These are phyloP conservation scores for Conomelus anceps DNA, from an alignment of 2,888 invertebrate species.

Conservation along the genomic window DNA sequence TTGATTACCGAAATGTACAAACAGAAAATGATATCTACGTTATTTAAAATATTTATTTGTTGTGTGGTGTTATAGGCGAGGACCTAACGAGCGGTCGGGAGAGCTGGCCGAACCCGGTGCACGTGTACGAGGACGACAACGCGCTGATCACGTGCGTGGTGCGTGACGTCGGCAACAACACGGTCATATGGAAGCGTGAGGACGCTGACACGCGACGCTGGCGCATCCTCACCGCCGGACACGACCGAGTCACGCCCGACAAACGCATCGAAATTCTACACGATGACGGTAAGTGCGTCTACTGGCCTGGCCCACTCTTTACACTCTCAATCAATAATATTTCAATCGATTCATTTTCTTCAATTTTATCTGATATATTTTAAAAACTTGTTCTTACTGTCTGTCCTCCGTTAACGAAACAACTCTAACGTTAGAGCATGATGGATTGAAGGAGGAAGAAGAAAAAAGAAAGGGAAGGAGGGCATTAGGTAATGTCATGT, in stretches of 20 bases:
- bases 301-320: too few relatives aligned
- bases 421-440: too few relatives aligned
- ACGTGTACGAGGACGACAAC: constrained; percentile 64
- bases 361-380: too few relatives aligned
- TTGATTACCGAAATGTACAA: too few relatives aligned
- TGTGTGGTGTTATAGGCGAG: constrained; percentile 6
- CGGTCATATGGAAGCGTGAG: constrained; percentile 70
- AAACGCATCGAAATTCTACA: constrained; percentile 65
- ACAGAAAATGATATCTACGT: not conserved
- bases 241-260: constrained; percentile 66
- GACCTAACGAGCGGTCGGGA: constrained; percentile 25
- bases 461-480: too few relatives aligned
- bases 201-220: constrained; percentile 48
- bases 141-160: constrained; percentile 77
- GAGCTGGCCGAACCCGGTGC: constrained; percentile 44
- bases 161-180: constrained; percentile 59
- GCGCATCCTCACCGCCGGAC: constrained; percentile 65
- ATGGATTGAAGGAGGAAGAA: too few relatives aligned
- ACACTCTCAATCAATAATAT: too few relatives aligned
- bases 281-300: constrained; percentile 68
- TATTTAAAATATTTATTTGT: not conserved
- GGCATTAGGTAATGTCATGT: too few relatives aligned
- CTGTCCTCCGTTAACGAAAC: too few relatives aligned
- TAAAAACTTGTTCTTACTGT: too few relatives aligned
- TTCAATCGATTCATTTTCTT: too few relatives aligned